Conservation (phyloP, 2,797 vertebrate species). For the Hypotaenidia philippensis region DNA sequence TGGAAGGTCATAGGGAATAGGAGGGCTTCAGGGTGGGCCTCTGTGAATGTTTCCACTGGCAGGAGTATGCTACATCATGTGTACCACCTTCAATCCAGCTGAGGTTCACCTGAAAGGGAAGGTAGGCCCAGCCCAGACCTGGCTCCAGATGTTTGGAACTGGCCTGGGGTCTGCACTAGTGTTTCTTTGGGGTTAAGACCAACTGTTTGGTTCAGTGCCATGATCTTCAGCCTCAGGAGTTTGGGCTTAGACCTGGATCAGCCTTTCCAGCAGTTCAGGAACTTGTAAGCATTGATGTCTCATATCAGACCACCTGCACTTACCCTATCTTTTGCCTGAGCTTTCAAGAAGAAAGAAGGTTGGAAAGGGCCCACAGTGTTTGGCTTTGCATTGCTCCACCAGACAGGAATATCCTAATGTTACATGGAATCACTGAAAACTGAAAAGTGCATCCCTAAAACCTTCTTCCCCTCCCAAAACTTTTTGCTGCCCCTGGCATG, state of each 20-base stretch:
- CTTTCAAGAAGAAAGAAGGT: not conserved
- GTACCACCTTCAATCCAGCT: not conserved
- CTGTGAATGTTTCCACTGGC: not conserved
- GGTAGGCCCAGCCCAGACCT: not conserved
- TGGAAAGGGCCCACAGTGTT: not conserved
- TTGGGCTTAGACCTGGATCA: not conserved
- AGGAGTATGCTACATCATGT: not conserved
- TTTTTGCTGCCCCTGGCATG: not conserved
- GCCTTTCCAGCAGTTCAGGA: not conserved
- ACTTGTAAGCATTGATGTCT: not conserved
- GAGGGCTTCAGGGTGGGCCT: not conserved
- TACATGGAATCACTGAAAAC: not conserved
- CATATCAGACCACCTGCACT: not conserved
- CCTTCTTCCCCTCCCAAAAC: not conserved
- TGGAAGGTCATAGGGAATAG: not conserved
- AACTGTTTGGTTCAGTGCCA: not conserved
- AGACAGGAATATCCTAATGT: not conserved
- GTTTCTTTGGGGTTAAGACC: not conserved
- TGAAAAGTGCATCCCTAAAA: slow-evolving; percentile 1
- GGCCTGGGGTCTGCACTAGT: not conserved
- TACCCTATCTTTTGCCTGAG: not conserved
- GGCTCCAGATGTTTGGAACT: not conserved
- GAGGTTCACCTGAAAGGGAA: not conserved
- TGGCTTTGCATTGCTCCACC: not conserved
- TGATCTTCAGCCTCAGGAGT: not conserved